These are phyloP conservation scores for Pseudochirops cupreus DNA, from an alignment of 2,797 vertebrate species.

Conservation along the genomic window DNA sequence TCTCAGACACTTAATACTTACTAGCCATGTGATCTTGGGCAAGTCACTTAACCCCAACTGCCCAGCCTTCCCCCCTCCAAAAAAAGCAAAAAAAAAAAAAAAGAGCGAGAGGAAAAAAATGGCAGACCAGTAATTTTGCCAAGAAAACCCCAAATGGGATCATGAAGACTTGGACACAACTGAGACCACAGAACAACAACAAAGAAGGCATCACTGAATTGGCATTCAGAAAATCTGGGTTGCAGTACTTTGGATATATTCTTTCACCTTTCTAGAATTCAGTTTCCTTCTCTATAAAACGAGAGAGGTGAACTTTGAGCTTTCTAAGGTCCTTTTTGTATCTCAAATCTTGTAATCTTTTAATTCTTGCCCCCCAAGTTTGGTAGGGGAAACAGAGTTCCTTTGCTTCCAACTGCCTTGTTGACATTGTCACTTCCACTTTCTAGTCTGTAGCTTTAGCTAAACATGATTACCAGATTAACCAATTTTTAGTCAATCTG, in stretches of 20 bases:
- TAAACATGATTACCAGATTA: background rate
- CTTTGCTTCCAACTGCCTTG: background rate
- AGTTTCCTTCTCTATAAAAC: background rate
- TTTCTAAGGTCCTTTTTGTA: background rate
- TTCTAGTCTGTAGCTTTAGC: background rate
- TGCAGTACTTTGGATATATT: background rate
- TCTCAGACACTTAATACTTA: too few species aligned
- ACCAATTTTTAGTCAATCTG: background rate
- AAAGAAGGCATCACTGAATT: background rate
- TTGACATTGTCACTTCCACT: background rate
- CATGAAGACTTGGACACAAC: background rate
- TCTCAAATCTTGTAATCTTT: background rate
- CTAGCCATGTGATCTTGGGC: too few species aligned
- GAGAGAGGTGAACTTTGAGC: background rate
- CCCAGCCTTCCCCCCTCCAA: too few species aligned
- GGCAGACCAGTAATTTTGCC: background rate
- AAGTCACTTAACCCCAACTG: too few species aligned
- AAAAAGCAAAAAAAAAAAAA: background rate
- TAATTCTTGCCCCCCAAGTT: background rate
- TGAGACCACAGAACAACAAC: background rate
- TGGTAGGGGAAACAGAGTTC: background rate
- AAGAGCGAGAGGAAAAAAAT: background rate
- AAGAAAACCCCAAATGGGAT: background rate
- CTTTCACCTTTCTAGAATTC: background rate
- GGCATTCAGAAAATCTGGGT: background rate